Base-by-base conservation (phyloP, 2,888 invertebrate species). In the Stictocephala bisonia region DNA sequence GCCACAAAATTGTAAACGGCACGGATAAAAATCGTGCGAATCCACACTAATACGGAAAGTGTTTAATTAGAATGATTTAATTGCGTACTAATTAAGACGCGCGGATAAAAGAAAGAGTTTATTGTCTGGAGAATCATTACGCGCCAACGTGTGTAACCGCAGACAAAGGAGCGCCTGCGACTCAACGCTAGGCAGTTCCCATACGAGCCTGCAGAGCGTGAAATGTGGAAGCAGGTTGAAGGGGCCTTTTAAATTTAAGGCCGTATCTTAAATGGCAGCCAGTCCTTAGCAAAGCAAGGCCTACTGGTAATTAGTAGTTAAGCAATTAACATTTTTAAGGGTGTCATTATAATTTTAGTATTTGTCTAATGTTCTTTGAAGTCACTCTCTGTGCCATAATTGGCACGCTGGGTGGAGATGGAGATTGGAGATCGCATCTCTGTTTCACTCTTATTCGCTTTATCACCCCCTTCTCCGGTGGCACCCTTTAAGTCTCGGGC, bases 321-420 rank as follows among this genome's bases (percentile, higher is more conserved):
- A 56, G 70, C 56, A 53, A 70, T 70, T 70, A 70, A 70, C 53
- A 70, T 70, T 70, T 70, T 41, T 56, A 24, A 50, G 51, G 50
- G 51, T 51, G 51, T 68, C 68, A 35, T 68, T 68, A 68, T 68
- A 50, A 53, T 53, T 69, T 69, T 24, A 56, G 40, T 41, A 56
- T 70, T 70, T 70, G 70, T 70, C 44, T 26, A 56, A 41, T 70
- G 51, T 70, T 70, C 70, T 70, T 70, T 70, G 56, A 70, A 56
- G 70, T 69, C n/a, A n/a, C n/a, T n/a, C n/a, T n/a, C 40, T 31
- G 40, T 29, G 35, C 31, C 29, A 40, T 31, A 20, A 13, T 31
- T 20, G 60, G 11, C 41, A 22, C 18, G 2, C 60, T 20, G n/a
- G 51, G 44, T 20, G 44, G 15, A n/a, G n/a, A n/a, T n/a, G n/a